Evolutionary conservation across 2,888 invertebrate genomes (phyloP).

Genomic region (Sphaeridia pumilis): DNA sequence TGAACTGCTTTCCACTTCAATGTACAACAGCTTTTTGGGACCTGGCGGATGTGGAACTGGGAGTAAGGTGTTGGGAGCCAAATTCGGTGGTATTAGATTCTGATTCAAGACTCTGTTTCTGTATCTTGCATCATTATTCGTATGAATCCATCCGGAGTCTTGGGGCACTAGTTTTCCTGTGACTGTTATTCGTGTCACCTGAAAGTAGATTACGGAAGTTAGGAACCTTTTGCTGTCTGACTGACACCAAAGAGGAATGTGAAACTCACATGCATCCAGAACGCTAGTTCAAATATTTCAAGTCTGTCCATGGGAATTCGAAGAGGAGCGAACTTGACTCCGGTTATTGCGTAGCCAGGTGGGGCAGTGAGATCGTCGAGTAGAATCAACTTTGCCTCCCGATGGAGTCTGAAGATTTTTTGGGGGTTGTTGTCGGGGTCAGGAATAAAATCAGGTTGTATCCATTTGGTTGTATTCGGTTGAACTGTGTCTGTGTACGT

Average conservation of each 20-base stretch:
- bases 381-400: slow-evolving; percentile 8
- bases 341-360: slow-evolving; percentile 13
- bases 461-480: slow-evolving; percentile 1
- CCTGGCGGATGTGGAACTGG: no score
- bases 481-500: not conserved
- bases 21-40: slow-evolving; percentile 8
- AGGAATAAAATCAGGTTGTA: not conserved
- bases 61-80: no score
- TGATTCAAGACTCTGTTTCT: slow-evolving; percentile 7
- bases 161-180: slow-evolving; percentile 3
- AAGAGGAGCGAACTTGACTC: slow-evolving; percentile 8
- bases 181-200: slow-evolving; percentile 11
- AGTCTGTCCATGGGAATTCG: slow-evolving; percentile 9
- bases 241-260: not conserved
- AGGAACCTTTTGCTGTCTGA: no score
- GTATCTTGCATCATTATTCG: slow-evolving; percentile 5
- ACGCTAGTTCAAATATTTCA: slow-evolving; percentile 5
- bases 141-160: slow-evolving; percentile 14
- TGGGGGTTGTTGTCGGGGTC: not conserved
- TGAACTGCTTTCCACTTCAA: slow-evolving; percentile 12
- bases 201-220: not conserved
- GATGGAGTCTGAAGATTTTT: slow-evolving; percentile 12
- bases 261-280: slow-evolving; percentile 14
- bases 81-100: slow-evolving; percentile 5
- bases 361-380: slow-evolving; percentile 13